phyloP scores from a whole-genome alignment of 2,888 invertebrate genomes.

The Scrobipalpa atriplicella region DNA sequence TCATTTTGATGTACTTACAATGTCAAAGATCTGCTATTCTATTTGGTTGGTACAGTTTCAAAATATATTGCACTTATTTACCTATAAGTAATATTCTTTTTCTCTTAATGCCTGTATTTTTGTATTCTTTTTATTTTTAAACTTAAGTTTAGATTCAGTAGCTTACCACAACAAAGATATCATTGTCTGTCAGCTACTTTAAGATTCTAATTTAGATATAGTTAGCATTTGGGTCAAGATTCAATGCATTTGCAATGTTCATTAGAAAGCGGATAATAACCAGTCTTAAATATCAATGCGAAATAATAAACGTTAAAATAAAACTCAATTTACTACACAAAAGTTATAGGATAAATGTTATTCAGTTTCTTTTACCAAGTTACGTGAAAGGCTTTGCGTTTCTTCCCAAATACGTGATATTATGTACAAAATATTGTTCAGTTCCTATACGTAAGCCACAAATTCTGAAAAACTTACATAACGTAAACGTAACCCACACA shows the following conservation, averaged over 20 bases:
- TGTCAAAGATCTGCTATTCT: no score
- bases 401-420: no score
- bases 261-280: slow-evolving; percentile 28
- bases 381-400: no score
- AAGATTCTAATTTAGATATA: slow-evolving; percentile 45
- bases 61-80: no score
- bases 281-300: slow-evolving; percentile 12
- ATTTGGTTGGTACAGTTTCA: no score
- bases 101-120: neutral
- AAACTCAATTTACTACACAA: no score
- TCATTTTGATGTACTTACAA: no score
- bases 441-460: no score
- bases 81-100: no score
- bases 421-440: no score
- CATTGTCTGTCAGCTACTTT: slow-evolving; percentile 22
- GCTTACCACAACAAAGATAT: neutral
- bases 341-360: no score
- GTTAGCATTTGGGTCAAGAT: slow-evolving; percentile 34
- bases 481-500: neutral
- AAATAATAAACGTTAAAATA: neutral
- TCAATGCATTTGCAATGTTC: slow-evolving; percentile 29
- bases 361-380: no score
- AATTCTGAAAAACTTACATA: neutral
- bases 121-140: neutral
- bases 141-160: neutral